Conservation (phyloP, 2,797 vertebrate species). For the Xenopus petersii region DNA sequence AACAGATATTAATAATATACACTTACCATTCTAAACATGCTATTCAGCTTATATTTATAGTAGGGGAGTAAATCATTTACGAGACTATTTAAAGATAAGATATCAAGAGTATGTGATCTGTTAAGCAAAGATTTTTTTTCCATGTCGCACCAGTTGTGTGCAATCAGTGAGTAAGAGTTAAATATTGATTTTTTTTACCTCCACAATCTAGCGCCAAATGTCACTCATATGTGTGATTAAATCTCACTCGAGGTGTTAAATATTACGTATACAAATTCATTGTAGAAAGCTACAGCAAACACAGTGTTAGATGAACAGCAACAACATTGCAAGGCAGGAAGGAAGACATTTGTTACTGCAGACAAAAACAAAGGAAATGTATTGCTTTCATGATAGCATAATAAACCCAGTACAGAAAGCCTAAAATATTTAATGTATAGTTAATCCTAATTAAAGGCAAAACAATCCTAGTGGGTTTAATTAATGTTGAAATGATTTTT, state of each 20-base stretch:
- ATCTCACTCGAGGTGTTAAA: neutral
- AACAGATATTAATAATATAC: neutral
- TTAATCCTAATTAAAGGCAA: too few species aligned
- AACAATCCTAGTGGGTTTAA: too few species aligned
- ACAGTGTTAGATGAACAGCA: neutral
- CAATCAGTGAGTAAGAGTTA: constrained; percentile 32
- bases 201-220: constrained; percentile 23
- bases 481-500: too few species aligned
- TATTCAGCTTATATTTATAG: constrained; percentile 34
- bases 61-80: constrained; percentile 37
- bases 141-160: constrained; percentile 25
- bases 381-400: too few species aligned
- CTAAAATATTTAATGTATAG: too few species aligned
- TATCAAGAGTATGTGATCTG: constrained; percentile 27
- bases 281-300: neutral
- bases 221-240: constrained; percentile 11
- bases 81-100: constrained; percentile 33
- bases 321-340: neutral
- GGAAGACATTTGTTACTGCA: neutral
- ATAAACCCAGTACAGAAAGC: too few species aligned
- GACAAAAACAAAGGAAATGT: too few species aligned
- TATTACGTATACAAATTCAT: neutral
- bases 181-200: constrained; percentile 36
- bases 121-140: constrained; percentile 32
- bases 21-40: constrained; percentile 54